These are phyloP conservation scores for Nephila pilipes DNA, from an alignment of 1,140 invertebrate species.

Conservation along the genomic window DNA sequence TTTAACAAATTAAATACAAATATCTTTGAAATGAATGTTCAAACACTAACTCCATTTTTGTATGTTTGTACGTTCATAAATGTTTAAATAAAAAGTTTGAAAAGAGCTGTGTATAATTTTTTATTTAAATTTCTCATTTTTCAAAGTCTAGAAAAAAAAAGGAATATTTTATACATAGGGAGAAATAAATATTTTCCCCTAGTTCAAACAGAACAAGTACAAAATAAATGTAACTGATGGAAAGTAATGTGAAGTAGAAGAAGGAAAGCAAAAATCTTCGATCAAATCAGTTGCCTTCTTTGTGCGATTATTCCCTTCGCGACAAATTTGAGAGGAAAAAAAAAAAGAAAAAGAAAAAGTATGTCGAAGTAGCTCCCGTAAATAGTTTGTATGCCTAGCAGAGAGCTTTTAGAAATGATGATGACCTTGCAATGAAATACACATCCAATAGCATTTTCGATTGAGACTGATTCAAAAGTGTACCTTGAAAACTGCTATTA, in stretches of 20 bases:
- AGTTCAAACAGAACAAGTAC: neutral
- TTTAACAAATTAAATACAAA: no score
- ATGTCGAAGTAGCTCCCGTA: slow-evolving; percentile 2
- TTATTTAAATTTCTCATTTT: no score
- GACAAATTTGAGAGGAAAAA: slow-evolving; percentile 22
- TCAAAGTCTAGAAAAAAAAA: no score
- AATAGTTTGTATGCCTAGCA: neutral
- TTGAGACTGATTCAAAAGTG: slow-evolving; percentile 67
- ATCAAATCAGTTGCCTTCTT: slow-evolving; percentile 31
- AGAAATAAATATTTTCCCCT: neutral
- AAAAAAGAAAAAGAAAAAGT: slow-evolving; percentile 14
- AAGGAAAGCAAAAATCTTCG: neutral
- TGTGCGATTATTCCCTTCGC: slow-evolving; percentile 56
- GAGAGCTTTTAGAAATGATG: slow-evolving; percentile 48
- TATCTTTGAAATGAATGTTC: no score
- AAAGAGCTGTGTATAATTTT: no score
- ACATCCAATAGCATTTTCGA: slow-evolving; percentile 44
- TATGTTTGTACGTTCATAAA: no score
- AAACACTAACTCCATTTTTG: no score
- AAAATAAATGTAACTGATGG: neutral
- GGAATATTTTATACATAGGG: no score
- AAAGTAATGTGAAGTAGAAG: neutral
- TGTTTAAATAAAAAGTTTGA: no score
- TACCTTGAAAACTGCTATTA: slow-evolving; percentile 70
- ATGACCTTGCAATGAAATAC: slow-evolving; percentile 56